Conservation (phyloP, 2,113 vertebrate species). For the Corythornis madagascariensis region DNA sequence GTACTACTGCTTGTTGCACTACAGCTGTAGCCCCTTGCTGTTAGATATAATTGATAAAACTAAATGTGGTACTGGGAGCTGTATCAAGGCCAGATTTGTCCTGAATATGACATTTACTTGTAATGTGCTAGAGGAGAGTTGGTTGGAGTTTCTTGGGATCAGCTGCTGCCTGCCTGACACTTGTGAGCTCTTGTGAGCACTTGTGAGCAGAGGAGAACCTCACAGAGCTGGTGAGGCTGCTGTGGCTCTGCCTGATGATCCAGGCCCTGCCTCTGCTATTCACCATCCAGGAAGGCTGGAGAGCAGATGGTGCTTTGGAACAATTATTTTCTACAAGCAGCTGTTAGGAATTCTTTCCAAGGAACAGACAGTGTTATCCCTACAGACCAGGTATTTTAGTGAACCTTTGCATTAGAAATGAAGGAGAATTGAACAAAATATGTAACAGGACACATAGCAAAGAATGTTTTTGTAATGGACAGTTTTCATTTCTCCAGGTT, state of each 20-base stretch:
- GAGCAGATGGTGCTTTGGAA: neutral
- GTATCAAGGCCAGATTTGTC: neutral
- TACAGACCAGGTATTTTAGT: neutral
- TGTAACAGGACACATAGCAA: neutral
- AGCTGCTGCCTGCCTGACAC: neutral
- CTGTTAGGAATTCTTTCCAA: neutral
- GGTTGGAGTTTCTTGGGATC: neutral
- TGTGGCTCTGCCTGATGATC: neutral
- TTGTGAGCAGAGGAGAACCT: neutral
- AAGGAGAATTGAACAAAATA: neutral
- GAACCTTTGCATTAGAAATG: neutral
- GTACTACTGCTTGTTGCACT: neutral
- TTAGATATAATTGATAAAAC: neutral
- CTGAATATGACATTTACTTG: neutral
- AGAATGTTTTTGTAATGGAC: neutral
- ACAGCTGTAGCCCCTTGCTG: neutral
- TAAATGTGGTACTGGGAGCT: neutral
- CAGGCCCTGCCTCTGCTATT: neutral
- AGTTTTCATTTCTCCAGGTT: conserved; percentile 49
- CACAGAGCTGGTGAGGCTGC: neutral
- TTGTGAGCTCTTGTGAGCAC: neutral
- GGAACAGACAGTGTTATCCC: neutral
- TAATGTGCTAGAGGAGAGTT: neutral
- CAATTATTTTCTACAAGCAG: neutral
- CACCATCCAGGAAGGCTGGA: neutral